Evolutionary conservation across 2,797 vertebrate species (phyloP), one percentile per base, ranked within the genome.

Genomic region (Cynopterus sphinx): DNA sequence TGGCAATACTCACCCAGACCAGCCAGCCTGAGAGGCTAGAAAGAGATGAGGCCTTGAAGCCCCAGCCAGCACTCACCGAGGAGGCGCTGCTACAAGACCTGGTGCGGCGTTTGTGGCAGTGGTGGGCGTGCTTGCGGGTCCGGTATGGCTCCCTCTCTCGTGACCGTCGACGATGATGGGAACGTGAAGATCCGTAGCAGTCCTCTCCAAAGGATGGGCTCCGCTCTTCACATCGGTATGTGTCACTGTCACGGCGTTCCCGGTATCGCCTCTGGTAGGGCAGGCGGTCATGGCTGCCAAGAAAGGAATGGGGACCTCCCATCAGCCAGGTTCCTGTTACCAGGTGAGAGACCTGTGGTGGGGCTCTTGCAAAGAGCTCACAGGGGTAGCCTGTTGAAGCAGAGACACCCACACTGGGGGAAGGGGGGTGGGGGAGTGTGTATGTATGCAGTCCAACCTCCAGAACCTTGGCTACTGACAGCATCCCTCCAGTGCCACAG

Each of bases 21-120:
- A 91, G 89, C 96, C 15, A 73, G 93, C 97, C 98, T 98, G 97
- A 82, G 97, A 95, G 96, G 95, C 55, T 98, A 98, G 57, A 97
- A 84, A 96, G 63, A 51, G 33, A 93, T 77, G 98, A 97, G 96
- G 94, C 95, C 31, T 82, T 94, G 90, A 36, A 85, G 55, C 97
- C 97, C 88, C 96, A 81, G 84, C 97, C 97, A 57, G 96, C 98
- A 99, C 99, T 99, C 98, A 99, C 99, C 99, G 98, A 99, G 98
- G 98, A 99, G 96, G 98, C 97, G 84, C 98, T 98, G 98, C 99
- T 99, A 98, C 98, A 98, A 98, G 98, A 99, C 98, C 98, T 98
- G 98, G 98, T 99, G 97, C 98, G 98, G 96, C 98, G 98, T 85
- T 98, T 98, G 77, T 97, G 96, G 96, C 98, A 98, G 92, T 90